Percentiles rank a stretch among this genome's conserved stretches.
Conservation (phyloP, 2,888 invertebrate species). For the Baccha elongata region DNA sequence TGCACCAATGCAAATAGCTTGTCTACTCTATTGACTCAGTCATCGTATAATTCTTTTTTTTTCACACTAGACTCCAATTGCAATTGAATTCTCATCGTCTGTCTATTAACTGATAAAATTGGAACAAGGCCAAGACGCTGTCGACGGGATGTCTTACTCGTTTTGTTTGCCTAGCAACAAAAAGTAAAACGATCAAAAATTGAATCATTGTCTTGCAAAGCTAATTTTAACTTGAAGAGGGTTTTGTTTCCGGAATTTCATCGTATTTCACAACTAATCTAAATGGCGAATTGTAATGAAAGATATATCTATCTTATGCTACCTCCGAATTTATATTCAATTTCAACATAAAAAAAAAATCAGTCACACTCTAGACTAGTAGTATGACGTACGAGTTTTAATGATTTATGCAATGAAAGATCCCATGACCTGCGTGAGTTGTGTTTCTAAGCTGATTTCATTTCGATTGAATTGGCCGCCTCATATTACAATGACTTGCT, state of each 20-base stretch:
- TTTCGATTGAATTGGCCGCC: conserved; percentile 20
- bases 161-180: conserved; percentile 25
- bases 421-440: conserved; percentile 12
- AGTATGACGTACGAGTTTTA: background rate
- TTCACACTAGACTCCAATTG: conserved; percentile 21
- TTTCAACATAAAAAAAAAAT: background rate
- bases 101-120: conserved; percentile 9
- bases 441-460: conserved; percentile 22
- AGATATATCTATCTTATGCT: background rate
- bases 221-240: conserved; percentile 10
- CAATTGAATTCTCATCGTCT: conserved; percentile 17
- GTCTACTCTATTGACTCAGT: background rate
- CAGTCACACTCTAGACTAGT: background rate
- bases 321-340: background rate
- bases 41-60: background rate
- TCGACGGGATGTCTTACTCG: conserved; percentile 34
- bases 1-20: background rate
- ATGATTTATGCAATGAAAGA: conserved; percentile 34
- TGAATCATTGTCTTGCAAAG: conserved; percentile 16
- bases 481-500: conserved; percentile 22
- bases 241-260: conserved; percentile 25
- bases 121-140: conserved; percentile 18
- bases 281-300: background rate
- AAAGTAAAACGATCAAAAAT: background rate
- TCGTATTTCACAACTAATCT: conserved; percentile 18